These are phyloP conservation scores for Lapara coniferarum DNA, from an alignment of 2,888 invertebrate species.

Conservation along the genomic window DNA sequence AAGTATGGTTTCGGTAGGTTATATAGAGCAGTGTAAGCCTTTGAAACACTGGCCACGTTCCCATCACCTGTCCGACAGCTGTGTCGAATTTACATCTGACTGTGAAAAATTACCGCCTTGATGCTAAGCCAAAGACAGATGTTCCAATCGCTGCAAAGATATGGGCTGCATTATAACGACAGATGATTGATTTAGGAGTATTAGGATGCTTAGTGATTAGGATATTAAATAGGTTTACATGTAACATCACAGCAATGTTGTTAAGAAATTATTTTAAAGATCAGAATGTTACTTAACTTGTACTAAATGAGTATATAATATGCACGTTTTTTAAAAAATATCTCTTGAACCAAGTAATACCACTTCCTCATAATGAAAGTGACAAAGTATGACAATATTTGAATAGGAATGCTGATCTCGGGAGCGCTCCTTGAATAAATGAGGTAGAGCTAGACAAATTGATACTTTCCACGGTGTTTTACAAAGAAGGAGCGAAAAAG, in stretches of 20 bases:
- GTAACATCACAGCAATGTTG: not conserved
- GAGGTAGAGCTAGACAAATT: slow-evolving; percentile 15
- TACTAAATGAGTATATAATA: not conserved
- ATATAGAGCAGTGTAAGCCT: slow-evolving; percentile 49
- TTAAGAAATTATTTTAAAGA: not conserved
- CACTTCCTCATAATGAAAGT: slow-evolving; percentile 5
- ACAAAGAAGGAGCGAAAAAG: not conserved
- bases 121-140: slow-evolving; percentile 64
- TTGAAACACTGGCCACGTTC: slow-evolving; percentile 67
- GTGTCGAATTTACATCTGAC: slow-evolving; percentile 67
- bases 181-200: slow-evolving; percentile 14
- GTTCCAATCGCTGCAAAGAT: slow-evolving; percentile 40
- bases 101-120: slow-evolving; percentile 66
- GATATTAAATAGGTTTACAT: not conserved
- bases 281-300: not conserved
- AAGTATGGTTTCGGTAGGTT: not conserved
- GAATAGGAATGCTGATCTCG: slow-evolving; percentile 11
- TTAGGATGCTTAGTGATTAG: not conserved
- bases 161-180: slow-evolving; percentile 11
- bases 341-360: not conserved
- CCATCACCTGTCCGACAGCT: slow-evolving; percentile 76
- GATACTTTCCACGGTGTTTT: slow-evolving; percentile 4
- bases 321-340: not conserved
- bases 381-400: slow-evolving; percentile 19
- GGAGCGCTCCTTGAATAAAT: slow-evolving; percentile 8